Evolutionary conservation across 2,797 vertebrate species (phyloP), one percentile per base, ranked within the genome.

Genomic region (Natrix natrix): DNA sequence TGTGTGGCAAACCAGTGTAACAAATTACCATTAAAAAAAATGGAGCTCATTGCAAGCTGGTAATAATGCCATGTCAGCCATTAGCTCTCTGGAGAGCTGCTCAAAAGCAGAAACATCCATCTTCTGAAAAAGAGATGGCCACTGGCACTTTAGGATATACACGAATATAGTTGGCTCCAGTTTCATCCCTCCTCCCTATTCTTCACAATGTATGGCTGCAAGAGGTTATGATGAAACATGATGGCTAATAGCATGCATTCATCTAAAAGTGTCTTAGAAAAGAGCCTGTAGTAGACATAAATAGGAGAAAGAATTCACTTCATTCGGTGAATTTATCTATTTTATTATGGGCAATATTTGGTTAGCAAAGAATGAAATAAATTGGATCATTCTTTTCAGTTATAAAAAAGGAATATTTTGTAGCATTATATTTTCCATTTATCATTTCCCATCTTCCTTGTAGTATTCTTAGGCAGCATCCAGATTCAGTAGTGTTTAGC

Each of bases 1-100:
- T 96, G 97, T 98, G 97, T 97, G 97, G 97, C 96, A 98, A 98
- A 97, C 96, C 95, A 48, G 95, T 97, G 93, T 98, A 98, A 98
- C 97, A 98, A 98, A 98, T 97, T 97, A 95, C 97, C 97, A 97
- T 97, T 98, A 96, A 98, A 97, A 97, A 95, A 96, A 97, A 96
- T 93, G 95, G 96, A 97, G 96, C 97, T 97, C 96, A 96, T 97
- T 1, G 93, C 95, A 96, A 95, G 95, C 97, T 97, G 95, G 95
- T 97, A 97, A 97, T 97, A 97, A 97, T 96, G 95, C 95, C 96
- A 95, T 95, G 96, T 95, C 13, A 89, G 90, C 97, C 96, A 96
- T 97, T 97, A 97, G 94, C 96, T 96, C 96, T 97, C 96, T 92
- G 88, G 97, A 98, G 96, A 97, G 96, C 93, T 96, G 94, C 93